Evolutionary conservation across 2,113 vertebrate genomes (phyloP), one percentile per base, ranked within the genome.

Genomic region (Strix uralensis): DNA sequence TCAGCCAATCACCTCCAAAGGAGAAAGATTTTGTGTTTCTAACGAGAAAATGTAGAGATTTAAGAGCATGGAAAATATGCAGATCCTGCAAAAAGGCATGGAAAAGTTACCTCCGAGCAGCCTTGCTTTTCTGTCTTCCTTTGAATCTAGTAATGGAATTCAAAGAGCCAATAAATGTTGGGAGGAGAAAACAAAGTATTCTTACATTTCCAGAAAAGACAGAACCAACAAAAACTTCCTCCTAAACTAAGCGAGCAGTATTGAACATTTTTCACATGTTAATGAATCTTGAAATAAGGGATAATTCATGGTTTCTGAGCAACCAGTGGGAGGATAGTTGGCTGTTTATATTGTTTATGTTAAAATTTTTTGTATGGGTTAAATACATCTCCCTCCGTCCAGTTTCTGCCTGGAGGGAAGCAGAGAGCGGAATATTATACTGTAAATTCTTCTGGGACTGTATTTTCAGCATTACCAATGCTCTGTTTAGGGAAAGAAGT

Each of bases 331-430:
- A 96, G 47, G 57, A 63, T 59, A n/a, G 47, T 51, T 91, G 55
- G 27, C 62, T 86, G 77, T 86, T 95, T 73, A 38, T 70, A 46
- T 51, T 69, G 54, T 67, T 77, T 67, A 81, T 83, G 74, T 88
- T 87, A 86, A 81, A 88, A 84, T 91, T 92, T 72, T 92, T 92
- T 83, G 19, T 65, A 92, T 40, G 69, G 15, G 61, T 93, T 93
- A 73, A 66, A 84, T 59, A 36, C 15, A 5, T 69, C 47, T 96
- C 38, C 13, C 47, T 90, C 21, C 5, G 66, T 46, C 57, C 26
- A 18, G 7, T 88, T 90, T 67, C 63, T 96, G 47, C 75, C 69
- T 69, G 49, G 34, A 69, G 54, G 51, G 47, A 80, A 86, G 19
- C 38, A 77, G 21, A 83, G 52, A 79, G 80, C 29, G 71, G 21